phyloP scores from a whole-genome alignment of 2,113 vertebrate species.

The Grantiella picta region DNA sequence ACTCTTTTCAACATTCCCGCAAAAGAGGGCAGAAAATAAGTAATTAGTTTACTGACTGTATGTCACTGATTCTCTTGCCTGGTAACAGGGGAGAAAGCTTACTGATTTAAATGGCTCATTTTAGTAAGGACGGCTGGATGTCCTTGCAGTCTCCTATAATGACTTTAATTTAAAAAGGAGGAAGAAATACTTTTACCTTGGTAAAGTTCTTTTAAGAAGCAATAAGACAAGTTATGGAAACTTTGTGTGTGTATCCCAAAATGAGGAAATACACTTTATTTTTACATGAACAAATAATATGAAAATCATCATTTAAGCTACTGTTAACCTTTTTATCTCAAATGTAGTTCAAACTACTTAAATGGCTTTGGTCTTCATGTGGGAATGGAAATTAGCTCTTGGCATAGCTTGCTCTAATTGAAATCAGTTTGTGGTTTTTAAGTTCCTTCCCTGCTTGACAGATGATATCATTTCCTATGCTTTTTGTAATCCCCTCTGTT shows the following conservation, averaged over 20 bases:
- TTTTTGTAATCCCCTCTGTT: slow-evolving; percentile 75
- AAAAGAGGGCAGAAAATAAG: background rate
- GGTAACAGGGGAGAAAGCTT: background rate
- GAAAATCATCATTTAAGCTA: slow-evolving; percentile 60
- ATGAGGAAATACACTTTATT: slow-evolving; percentile 42
- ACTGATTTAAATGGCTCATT: background rate
- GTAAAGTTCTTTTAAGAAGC: slow-evolving; percentile 34
- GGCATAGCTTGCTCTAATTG: slow-evolving; percentile 76
- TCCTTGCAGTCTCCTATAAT: background rate
- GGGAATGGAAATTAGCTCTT: slow-evolving; percentile 83
- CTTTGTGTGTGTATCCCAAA: background rate
- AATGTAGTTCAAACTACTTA: slow-evolving; percentile 64
- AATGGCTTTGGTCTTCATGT: slow-evolving; percentile 76
- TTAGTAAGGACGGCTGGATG: background rate
- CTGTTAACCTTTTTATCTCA: slow-evolving; percentile 69
- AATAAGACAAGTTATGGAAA: slow-evolving; percentile 32
- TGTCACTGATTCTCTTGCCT: background rate
- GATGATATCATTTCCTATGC: slow-evolving; percentile 85
- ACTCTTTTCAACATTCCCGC: background rate
- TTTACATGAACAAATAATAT: slow-evolving; percentile 55
- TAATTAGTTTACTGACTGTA: background rate
- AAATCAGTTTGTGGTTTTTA: slow-evolving; percentile 81
- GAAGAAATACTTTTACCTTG: slow-evolving; percentile 37
- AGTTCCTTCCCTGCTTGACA: slow-evolving; percentile 76
- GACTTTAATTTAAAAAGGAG: slow-evolving; percentile 24